phyloP scores from a whole-genome alignment of 1,140 invertebrate genomes.

The Drusus annulatus region DNA sequence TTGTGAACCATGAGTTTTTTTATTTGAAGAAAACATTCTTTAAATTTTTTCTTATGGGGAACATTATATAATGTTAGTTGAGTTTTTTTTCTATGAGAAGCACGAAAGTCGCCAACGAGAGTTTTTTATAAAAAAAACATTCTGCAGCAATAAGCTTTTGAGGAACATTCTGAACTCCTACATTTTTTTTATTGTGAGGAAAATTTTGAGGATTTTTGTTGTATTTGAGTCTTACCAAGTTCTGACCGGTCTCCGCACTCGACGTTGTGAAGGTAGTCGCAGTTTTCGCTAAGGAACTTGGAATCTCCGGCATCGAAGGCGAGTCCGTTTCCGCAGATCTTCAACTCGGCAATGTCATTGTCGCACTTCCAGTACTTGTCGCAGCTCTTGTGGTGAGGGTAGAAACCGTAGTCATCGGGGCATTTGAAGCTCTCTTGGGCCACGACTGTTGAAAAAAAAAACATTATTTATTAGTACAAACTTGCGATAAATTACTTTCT shows the following conservation, averaged over 20 bases:
- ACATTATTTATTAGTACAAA: not conserved
- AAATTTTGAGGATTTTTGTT: too few relatives aligned
- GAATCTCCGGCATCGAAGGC: conserved; percentile 91
- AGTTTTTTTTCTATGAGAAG: too few relatives aligned
- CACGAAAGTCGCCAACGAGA: too few relatives aligned
- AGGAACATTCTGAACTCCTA: too few relatives aligned
- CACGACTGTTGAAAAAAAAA: conserved; percentile 65
- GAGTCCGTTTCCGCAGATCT: conserved; percentile 94
- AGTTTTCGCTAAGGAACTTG: conserved; percentile 94
- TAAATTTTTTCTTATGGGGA: too few relatives aligned
- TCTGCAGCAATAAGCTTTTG: too few relatives aligned
- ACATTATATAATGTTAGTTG: too few relatives aligned
- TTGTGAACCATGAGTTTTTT: too few relatives aligned
- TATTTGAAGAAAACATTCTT: too few relatives aligned
- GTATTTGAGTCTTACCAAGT: conserved; percentile 74
- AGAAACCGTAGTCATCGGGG: conserved; percentile 95
- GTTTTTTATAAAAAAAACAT: too few relatives aligned
- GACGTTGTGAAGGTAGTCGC: conserved; percentile 96
- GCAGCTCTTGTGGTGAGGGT: conserved; percentile 89
- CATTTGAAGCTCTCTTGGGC: conserved; percentile 91
- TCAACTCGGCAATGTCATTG: conserved; percentile 88
- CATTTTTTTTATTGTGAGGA: too few relatives aligned
- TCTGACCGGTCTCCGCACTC: conserved; percentile 91
- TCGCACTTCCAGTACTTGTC: conserved; percentile 98
- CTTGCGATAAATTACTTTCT: too few relatives aligned